Evolutionary conservation across 1,140 invertebrate species (phyloP).

Genomic region (Drosophila guanche): DNA sequence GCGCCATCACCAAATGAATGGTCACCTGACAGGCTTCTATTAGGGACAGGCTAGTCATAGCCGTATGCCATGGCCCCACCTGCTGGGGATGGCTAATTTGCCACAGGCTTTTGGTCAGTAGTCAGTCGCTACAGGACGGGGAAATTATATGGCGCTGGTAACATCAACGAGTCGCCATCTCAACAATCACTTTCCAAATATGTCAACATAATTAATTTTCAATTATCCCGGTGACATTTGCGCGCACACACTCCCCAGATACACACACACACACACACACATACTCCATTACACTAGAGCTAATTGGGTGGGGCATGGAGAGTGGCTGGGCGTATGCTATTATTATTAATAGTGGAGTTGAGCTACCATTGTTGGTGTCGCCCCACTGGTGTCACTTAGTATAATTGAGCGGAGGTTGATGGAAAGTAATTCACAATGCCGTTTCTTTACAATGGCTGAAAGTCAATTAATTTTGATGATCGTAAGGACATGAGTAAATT

Average conservation of each 20-base stretch:
- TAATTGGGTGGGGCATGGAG: constrained; percentile 27
- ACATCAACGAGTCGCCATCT: constrained; percentile 64
- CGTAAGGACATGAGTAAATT: constrained; percentile 69
- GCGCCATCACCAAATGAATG: constrained; percentile 53
- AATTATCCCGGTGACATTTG: constrained; percentile 75
- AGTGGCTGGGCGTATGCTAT: constrained; percentile 48
- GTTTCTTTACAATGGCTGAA: constrained; percentile 35
- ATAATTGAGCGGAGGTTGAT: constrained; percentile 76
- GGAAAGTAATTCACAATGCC: constrained; percentile 71
- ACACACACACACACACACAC: constrained; percentile 3
- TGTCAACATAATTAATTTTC: constrained; percentile 83
- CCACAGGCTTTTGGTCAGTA: constrained; percentile 31
- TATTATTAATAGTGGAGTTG: constrained; percentile 69
- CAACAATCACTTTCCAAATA: constrained; percentile 80
- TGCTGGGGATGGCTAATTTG: constrained; percentile 48
- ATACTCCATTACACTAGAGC: not conserved
- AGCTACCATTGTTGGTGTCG: constrained; percentile 20
- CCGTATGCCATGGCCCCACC: not conserved
- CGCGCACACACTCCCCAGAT: constrained; percentile 7
- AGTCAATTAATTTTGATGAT: constrained; percentile 60
- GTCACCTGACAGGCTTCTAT: constrained; percentile 66
- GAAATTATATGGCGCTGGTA: constrained; percentile 60
- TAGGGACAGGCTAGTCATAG: constrained; percentile 8
- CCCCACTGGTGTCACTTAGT: constrained; percentile 71
- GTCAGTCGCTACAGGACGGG: constrained; percentile 1